Evolutionary conservation across 92 coral and sea anemone genomes (phyloP).

Genomic region (Porites rus): DNA sequence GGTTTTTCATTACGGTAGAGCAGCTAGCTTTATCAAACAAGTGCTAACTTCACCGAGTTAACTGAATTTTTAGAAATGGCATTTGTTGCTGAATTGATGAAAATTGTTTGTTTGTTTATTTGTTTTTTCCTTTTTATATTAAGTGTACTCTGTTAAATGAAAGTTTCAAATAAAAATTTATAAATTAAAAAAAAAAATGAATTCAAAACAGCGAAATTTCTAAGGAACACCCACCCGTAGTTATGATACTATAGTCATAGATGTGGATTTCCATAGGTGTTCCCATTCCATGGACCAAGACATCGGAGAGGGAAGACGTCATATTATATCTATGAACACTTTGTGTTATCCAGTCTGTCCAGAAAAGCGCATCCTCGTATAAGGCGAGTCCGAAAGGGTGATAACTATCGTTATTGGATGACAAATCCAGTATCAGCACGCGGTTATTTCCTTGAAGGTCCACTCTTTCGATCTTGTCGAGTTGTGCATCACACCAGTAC

Average conservation of each 20-base stretch:
- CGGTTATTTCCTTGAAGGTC: slow-evolving; percentile 58
- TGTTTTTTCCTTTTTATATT: too few species aligned
- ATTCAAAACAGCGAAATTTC: too few species aligned
- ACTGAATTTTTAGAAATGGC: too few species aligned
- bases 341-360: slow-evolving; percentile 48
- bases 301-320: neutral
- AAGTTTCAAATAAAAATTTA: too few species aligned
- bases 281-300: neutral
- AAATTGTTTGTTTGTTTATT: too few species aligned
- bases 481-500: slow-evolving; percentile 55
- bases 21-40: too few species aligned
- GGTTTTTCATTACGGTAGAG: too few species aligned
- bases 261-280: neutral
- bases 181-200: too few species aligned
- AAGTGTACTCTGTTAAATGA: too few species aligned
- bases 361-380: slow-evolving; percentile 30
- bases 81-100: too few species aligned
- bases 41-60: too few species aligned
- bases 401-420: neutral
- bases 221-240: too few species aligned
- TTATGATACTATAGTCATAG: neutral
- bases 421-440: slow-evolving; percentile 21
- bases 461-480: slow-evolving; percentile 47
- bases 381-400: neutral
- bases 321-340: slow-evolving; percentile 49